Conservation (phyloP, 1,140 invertebrate species). For the Nixonia krombeini region DNA sequence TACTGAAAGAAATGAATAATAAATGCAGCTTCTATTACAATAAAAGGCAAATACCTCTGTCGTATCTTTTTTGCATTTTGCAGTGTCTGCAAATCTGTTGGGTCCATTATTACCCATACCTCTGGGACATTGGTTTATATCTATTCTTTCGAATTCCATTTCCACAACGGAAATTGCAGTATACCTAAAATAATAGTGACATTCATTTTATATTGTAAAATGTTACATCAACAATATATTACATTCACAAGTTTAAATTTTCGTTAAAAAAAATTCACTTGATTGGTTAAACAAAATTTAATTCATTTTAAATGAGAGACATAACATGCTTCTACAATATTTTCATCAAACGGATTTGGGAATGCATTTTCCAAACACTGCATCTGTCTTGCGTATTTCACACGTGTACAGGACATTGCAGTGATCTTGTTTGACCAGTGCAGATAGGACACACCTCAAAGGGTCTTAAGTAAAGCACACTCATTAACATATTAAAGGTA, state of each 20-base stretch:
- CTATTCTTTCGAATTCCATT: slow-evolving; percentile 97
- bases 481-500: slow-evolving; percentile 52
- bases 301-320: slow-evolving; percentile 4
- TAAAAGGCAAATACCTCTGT: slow-evolving; percentile 81
- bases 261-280: too few relatives aligned
- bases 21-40: too few relatives aligned
- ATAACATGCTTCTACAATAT: slow-evolving; percentile 12
- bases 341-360: slow-evolving; percentile 18
- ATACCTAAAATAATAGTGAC: slow-evolving; percentile 79
- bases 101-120: slow-evolving; percentile 90
- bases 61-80: slow-evolving; percentile 92
- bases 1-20: neutral
- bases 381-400: slow-evolving; percentile 40
- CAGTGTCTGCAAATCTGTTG: slow-evolving; percentile 92
- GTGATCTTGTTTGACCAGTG: slow-evolving; percentile 52
- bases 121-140: slow-evolving; percentile 96
- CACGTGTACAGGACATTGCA: slow-evolving; percentile 35
- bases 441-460: slow-evolving; percentile 43
- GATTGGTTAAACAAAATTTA: slow-evolving; percentile 10
- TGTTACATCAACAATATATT: too few relatives aligned
- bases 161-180: slow-evolving; percentile 94
- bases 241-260: too few relatives aligned
- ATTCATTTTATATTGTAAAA: too few relatives aligned
- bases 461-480: slow-evolving; percentile 41
- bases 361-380: slow-evolving; percentile 40